Evolutionary conservation across 2,888 invertebrate genomes (phyloP), one percentile per base, ranked within the genome.

Genomic region (Morinoia aosen): DNA sequence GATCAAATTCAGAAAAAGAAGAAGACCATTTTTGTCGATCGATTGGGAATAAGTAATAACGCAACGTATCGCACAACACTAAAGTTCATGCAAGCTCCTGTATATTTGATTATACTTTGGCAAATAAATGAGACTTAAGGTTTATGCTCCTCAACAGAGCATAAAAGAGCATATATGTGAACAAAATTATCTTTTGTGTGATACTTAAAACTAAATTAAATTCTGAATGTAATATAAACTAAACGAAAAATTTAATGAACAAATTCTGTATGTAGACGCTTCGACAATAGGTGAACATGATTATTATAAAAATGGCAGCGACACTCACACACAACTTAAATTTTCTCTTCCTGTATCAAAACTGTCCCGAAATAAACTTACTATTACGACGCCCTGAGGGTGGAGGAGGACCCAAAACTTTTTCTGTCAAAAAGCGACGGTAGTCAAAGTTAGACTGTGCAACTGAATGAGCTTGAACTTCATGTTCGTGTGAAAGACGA

Each of bases 371-470:
- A 3, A 76, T 90, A 90, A 90, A 90, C 90, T 90, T 40, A 90
- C 90, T 90, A 40, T 90, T 40, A 90, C 48, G 58, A 33, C 57
- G 57, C 33, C 16, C 33, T 57, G 93, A 19, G 48, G 93, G 93
- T 25, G 93, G 58, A 39, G 93, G 57, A 19, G 11, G n/a, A 33
- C 93, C 57, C 57, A 93, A 57, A n/a, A 93, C 33, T 93, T 93
- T 93, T 56, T 93, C 93, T 48, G 57, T 16, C 57, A 93, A 93
- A 57, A 93, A 93, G 19, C 93, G 93, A 39, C 93, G 93, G 57
- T 57, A 57, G 48, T 93, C 93, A 12, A 93, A 93, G 57, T 93
- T 93, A 11, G 93, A 33, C 4, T 57, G 48, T 11, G 93, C 14
- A 39, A 90, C 40, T 40, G 19, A 12, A 11, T 14, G 39, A 90